Evolutionary conservation across 2,797 vertebrate species (phyloP).

Genomic region (Pogoniulus pusillus): DNA sequence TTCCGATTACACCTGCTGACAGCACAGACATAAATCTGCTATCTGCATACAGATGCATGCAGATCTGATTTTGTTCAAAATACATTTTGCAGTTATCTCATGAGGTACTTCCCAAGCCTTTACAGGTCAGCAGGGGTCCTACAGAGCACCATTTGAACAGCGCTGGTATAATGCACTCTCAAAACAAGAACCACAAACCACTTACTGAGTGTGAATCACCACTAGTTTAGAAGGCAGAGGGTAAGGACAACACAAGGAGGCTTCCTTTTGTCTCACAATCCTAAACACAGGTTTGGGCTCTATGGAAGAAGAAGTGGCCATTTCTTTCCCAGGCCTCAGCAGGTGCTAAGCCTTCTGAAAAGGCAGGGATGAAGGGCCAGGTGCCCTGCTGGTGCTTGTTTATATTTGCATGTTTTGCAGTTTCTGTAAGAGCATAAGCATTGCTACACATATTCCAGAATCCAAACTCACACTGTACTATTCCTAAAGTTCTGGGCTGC

Average conservation of each 20-base stretch:
- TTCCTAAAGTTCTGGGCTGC: neutral
- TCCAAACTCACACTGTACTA: neutral
- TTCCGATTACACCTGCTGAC: slow-evolving; percentile 65
- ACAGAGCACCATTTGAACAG: neutral
- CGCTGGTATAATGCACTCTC: neutral
- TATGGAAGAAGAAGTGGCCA: neutral
- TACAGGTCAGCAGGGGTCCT: neutral
- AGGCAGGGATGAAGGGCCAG: neutral
- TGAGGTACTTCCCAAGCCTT: neutral
- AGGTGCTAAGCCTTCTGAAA: neutral
- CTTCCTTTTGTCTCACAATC: neutral
- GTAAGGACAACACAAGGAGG: neutral
- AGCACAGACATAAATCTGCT: slow-evolving; percentile 22
- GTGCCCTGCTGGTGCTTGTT: neutral
- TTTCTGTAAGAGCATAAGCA: neutral
- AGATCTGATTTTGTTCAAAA: neutral
- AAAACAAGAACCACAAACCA: neutral
- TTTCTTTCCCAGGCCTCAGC: neutral
- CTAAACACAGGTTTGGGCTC: neutral
- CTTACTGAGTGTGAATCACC: neutral
- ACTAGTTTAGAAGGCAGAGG: neutral
- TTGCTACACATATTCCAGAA: neutral
- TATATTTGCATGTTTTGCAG: accelerated
- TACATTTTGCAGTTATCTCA: neutral
- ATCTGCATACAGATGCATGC: slow-evolving; percentile 5